These are phyloP conservation scores for Martes martes DNA, from an alignment of 2,113 vertebrate genomes.

Conservation along the genomic window DNA sequence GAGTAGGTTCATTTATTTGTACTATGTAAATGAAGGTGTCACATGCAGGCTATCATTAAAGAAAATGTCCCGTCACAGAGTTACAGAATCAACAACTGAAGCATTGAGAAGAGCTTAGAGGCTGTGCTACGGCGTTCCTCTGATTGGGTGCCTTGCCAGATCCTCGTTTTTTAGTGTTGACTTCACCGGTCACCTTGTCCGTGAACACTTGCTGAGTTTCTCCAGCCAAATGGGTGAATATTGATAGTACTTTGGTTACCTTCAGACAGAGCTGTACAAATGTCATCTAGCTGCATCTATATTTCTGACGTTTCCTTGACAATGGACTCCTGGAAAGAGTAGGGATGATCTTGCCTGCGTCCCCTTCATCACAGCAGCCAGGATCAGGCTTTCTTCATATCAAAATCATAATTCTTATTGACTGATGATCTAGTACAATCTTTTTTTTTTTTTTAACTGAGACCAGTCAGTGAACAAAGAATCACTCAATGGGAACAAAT, in stretches of 20 bases:
- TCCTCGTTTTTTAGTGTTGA: fast-evolving
- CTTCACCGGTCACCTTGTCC: not conserved
- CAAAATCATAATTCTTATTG: too few relatives aligned
- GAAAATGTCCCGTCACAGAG: not conserved
- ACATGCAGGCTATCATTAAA: not conserved
- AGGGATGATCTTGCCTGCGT: not conserved
- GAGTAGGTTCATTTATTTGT: conserved; percentile 65
- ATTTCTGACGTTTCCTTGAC: not conserved
- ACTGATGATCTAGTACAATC: not conserved
- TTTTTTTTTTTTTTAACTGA: not conserved
- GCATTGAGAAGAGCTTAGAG: not conserved
- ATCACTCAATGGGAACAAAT: not conserved
- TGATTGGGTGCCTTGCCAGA: not conserved
- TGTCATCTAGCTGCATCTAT: not conserved
- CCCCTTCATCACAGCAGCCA: not conserved
- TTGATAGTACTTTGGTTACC: not conserved
- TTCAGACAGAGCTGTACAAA: not conserved
- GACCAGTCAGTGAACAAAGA: not conserved
- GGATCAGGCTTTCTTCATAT: not conserved
- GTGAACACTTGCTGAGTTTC: fast-evolving
- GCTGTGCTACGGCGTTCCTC: not conserved
- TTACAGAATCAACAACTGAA: not conserved
- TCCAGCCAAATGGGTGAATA: not conserved
- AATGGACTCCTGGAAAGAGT: not conserved
- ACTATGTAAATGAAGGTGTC: conserved; percentile 34